Evolutionary conservation across 2,888 invertebrate genomes (phyloP).

Genomic region (Eupithecia subumbrata): DNA sequence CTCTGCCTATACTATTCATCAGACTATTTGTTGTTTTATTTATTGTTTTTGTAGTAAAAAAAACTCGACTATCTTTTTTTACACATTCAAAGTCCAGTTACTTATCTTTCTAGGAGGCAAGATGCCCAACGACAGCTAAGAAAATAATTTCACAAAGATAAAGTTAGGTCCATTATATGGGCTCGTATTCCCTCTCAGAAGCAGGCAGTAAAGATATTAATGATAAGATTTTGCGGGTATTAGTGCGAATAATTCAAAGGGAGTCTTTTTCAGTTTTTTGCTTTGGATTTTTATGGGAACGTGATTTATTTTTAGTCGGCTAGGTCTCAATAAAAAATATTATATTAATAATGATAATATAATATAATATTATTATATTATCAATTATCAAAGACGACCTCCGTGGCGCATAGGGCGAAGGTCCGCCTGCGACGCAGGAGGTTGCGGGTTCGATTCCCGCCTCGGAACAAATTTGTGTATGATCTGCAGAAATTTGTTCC

Average conservation of each 20-base stretch:
- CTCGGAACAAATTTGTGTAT: no score
- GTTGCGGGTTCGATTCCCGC: no score
- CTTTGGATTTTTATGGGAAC: background rate
- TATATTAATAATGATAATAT: no score
- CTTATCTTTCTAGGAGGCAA: background rate
- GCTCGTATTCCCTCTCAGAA: conserved; percentile 44
- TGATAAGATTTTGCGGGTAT: conserved; percentile 69
- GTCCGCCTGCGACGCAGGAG: no score
- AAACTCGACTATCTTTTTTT: no score
- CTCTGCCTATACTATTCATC: no score
- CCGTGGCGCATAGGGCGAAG: no score
- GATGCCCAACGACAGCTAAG: background rate
- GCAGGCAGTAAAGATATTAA: conserved; percentile 62
- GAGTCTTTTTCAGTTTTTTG: conserved; percentile 51
- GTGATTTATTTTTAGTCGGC: background rate
- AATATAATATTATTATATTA: no score
- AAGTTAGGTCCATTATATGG: conserved; percentile 42
- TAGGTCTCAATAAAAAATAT: background rate
- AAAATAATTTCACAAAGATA: conserved; percentile 35
- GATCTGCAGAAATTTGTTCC: no score
- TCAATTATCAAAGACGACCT: no score
- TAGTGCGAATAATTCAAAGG: conserved; percentile 67
- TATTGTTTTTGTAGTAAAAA: no score
- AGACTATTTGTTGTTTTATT: no score
- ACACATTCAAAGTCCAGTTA: background rate